A percentile compares a stretch with the other conserved stretches of the same genome.
Evolutionary conservation across 2,888 invertebrate genomes (phyloP).

Genomic region (Acrobeloides nanus): DNA sequence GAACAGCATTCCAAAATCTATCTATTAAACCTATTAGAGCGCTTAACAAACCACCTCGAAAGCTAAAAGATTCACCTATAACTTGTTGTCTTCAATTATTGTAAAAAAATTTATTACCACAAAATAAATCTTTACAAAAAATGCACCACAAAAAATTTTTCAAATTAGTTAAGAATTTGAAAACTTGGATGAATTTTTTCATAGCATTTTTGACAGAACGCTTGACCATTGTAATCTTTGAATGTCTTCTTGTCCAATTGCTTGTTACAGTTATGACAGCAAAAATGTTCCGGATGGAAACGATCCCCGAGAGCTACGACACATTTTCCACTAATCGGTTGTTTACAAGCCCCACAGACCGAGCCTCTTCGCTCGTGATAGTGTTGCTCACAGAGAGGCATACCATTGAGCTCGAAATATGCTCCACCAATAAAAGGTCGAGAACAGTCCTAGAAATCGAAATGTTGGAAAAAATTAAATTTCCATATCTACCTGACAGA

Average conservation of each 20-base stretch:
- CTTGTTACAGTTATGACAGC: constrained; percentile 92
- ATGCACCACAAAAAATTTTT: too few species aligned
- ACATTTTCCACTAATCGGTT: constrained; percentile 80
- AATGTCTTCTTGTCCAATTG: constrained; percentile 98
- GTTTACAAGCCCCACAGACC: constrained; percentile 91
- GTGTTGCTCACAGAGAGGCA: constrained; percentile 96
- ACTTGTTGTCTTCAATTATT: too few species aligned
- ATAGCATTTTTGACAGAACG: constrained; percentile 95
- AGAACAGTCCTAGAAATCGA: constrained; percentile 76
- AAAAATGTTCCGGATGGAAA: constrained; percentile 98
- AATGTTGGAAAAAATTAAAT: constrained; percentile 13
- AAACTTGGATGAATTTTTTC: too few species aligned
- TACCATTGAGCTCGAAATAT: constrained; percentile 95
- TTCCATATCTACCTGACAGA: constrained; percentile 73
- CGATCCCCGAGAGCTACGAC: constrained; percentile 98
- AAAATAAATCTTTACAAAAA: too few species aligned
- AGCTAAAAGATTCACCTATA: too few species aligned
- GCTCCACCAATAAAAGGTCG: constrained; percentile 92
- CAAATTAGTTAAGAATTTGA: too few species aligned
- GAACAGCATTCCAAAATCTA: too few species aligned
- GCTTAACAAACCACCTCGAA: too few species aligned
- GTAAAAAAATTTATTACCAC: too few species aligned
- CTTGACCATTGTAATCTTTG: constrained; percentile 96
- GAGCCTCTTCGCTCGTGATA: constrained; percentile 95
- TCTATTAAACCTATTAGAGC: too few species aligned